These are phyloP conservation scores for Acanthosepion esculentum DNA, from an alignment of 2,888 invertebrate genomes.

Conservation along the genomic window DNA sequence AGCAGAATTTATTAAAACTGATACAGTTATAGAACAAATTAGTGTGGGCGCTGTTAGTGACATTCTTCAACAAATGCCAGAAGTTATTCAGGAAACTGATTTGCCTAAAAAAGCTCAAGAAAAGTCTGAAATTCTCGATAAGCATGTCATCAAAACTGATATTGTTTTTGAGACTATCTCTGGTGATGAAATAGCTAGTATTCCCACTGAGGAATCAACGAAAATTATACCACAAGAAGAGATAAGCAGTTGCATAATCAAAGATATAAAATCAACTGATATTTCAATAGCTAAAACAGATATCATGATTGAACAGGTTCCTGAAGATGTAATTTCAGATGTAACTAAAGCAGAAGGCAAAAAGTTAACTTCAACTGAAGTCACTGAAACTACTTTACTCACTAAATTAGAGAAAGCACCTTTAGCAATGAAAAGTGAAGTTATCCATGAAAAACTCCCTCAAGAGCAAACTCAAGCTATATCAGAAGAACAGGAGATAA, in stretches of 20 bases:
- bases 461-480: slow-evolving; percentile 22
- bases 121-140: slow-evolving; percentile 33
- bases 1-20: background rate
- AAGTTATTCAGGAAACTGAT: background rate
- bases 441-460: background rate
- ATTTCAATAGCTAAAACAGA: slow-evolving; percentile 50
- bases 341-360: background rate
- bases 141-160: background rate
- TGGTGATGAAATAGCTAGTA: background rate
- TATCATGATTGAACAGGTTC: slow-evolving; percentile 47
- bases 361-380: background rate
- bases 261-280: slow-evolving; percentile 38
- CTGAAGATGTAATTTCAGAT: background rate
- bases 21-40: background rate
- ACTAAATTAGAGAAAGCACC: background rate
- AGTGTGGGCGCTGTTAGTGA: background rate
- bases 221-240: background rate
- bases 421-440: background rate
- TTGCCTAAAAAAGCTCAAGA: background rate
- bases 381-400: background rate
- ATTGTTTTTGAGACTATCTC: background rate
- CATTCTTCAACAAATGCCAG: background rate
- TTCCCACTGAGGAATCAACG: background rate
- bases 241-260: slow-evolving; percentile 12
- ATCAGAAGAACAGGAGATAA: background rate